phyloP scores from a whole-genome alignment of 2,797 vertebrate species.

The Chromobotia macracanthus region DNA sequence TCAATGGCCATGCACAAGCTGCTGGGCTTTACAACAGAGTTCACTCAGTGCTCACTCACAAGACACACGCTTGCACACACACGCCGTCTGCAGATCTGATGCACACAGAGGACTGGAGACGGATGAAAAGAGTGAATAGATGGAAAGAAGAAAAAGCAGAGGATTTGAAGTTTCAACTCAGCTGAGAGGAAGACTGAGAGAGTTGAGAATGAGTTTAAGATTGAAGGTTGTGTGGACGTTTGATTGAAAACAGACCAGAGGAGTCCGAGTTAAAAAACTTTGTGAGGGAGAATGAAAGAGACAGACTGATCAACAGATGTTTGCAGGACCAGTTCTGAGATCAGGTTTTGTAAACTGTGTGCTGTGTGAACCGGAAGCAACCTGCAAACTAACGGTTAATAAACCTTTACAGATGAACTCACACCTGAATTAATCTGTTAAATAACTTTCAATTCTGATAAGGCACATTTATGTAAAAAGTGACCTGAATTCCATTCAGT shows the following conservation, averaged over 20 bases:
- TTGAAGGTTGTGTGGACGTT: conserved; percentile 16
- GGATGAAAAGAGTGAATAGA: conserved; percentile 19
- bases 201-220: conserved; percentile 18
- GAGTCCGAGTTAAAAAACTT: neutral
- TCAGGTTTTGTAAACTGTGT: too few relatives aligned
- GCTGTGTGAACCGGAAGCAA: too few relatives aligned
- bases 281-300: neutral
- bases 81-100: conserved; percentile 9
- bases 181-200: conserved; percentile 51
- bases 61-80: neutral
- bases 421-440: too few relatives aligned
- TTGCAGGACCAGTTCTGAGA: too few relatives aligned
- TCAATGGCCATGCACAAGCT: neutral
- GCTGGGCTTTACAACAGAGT: neutral
- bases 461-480: too few relatives aligned
- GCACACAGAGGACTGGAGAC: neutral
- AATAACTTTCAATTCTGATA: too few relatives aligned
- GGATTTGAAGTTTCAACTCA: conserved; percentile 40
- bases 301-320: neutral
- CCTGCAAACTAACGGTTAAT: too few relatives aligned
- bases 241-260: neutral
- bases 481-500: too few relatives aligned
- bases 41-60: conserved; percentile 5
- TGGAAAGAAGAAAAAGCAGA: conserved; percentile 36
- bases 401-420: too few relatives aligned